Evolutionary conservation across 2,113 vertebrate species (phyloP), one percentile per base, ranked within the genome.

Genomic region (Jacana jacana): DNA sequence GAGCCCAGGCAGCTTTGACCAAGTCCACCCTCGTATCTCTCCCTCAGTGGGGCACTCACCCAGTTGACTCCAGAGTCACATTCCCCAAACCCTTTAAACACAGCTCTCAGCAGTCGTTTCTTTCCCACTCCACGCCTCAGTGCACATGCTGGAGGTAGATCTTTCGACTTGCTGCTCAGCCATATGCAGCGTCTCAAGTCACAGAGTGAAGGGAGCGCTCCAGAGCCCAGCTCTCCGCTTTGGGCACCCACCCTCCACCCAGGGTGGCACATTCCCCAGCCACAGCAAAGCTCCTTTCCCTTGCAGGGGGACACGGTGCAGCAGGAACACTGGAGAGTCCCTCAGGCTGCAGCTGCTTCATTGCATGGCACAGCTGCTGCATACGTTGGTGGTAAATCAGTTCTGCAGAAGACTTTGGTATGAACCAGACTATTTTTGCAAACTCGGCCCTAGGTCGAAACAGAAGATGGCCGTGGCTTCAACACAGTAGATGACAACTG

Each of bases 281-380:
- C 14, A 46, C 13, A 15, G 28, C 7, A 24, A 66, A 90, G 27
- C 9, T 28, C 37, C 33, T 48, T 61, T 57, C n/a, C 9, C 37
- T 85, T 1, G 0, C 13, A 28, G 30, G 6, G 8, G 28, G 15
- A 37, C 42, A 16, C 1, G 3, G 6, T 7, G n/a, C 2, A 2
- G 13, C 7, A 0, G 37, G 17, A 57, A 33, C 58, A 48, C 10
- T 40, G 23, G 11, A 13, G 13, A n/a, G 30, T 46, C 30, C 57
- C 9, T 60, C 23, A 11, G 42, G 30, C 39, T 55, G 52, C 55
- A 46, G 57, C 35, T 33, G 20, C 58, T 55, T 22, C 63, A 5
- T 37, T 40, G 27, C 58, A 4, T 0, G 16, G n/a, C 57, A 20
- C 72, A 51, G 55, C 42, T 63, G 76, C 70, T 81, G 15, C 19